Percentiles rank a stretch among this genome's conserved stretches.
Conservation (phyloP, 2,888 invertebrate species). For the Labia minor region DNA sequence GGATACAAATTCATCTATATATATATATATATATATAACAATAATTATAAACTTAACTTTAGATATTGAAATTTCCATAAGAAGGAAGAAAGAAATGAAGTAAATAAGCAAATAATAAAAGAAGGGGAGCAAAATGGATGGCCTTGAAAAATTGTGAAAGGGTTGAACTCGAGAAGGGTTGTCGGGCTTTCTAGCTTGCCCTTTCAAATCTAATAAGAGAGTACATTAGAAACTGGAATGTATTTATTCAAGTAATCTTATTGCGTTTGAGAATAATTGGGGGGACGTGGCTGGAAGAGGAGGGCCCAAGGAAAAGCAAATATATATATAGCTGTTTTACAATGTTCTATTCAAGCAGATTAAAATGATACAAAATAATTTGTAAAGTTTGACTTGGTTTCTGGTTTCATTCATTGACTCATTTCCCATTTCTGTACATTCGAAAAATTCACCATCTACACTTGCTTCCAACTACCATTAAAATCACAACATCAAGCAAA, state of each 20-base stretch:
- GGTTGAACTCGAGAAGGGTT: background rate
- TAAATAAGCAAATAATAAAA: too few species aligned
- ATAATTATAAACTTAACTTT: background rate
- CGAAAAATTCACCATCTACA: too few species aligned
- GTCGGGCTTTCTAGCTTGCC: background rate
- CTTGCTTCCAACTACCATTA: too few species aligned
- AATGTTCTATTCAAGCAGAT: background rate
- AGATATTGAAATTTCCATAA: background rate
- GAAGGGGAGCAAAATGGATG: too few species aligned
- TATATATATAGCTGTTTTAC: background rate
- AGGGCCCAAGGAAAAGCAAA: too few species aligned
- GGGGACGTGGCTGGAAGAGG: too few species aligned
- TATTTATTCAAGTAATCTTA: background rate
- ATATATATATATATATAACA: too few species aligned
- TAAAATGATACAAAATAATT: background rate
- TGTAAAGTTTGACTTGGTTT: background rate
- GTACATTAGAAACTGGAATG: background rate
- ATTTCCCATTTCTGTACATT: too few species aligned
- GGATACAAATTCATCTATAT: too few species aligned
- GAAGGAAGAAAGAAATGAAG: background rate
- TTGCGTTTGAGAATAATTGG: background rate
- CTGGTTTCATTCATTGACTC: too few species aligned
- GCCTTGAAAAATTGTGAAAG: too few species aligned
- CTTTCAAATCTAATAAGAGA: background rate
- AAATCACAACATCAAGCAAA: too few species aligned